Percentiles rank a stretch among this genome's conserved stretches.
Conservation (phyloP, 2,113 vertebrate genomes). For the Geococcyx californianus region DNA sequence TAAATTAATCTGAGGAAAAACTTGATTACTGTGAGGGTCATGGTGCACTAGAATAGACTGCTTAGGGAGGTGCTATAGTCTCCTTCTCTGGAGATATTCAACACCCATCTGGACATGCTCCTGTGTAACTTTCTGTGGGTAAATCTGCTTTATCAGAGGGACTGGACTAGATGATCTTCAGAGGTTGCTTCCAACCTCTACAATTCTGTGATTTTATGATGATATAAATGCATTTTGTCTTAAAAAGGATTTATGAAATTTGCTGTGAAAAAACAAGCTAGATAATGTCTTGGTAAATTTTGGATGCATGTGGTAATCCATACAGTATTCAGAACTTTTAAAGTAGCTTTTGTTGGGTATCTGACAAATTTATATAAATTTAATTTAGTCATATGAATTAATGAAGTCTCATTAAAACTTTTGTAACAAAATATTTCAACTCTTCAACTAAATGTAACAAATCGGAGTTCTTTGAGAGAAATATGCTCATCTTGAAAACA, state of each 20-base stretch:
- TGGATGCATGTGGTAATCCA: background rate
- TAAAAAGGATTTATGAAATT: background rate
- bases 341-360: background rate
- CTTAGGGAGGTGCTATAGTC: too few relatives aligned
- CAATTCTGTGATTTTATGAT: too few relatives aligned
- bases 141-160: too few relatives aligned
- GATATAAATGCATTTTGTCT: background rate
- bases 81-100: too few relatives aligned
- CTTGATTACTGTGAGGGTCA: too few relatives aligned
- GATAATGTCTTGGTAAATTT: rapidly evolving
- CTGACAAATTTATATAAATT: background rate
- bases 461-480: background rate
- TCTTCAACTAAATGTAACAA: background rate
- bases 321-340: background rate
- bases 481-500: background rate
- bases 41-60: too few relatives aligned
- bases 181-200: too few relatives aligned
- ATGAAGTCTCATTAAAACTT: background rate
- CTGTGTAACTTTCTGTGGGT: too few relatives aligned
- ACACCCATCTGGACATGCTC: too few relatives aligned
- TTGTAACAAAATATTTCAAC: background rate
- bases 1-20: too few relatives aligned
- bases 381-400: background rate
- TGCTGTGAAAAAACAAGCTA: background rate
- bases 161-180: too few relatives aligned